Conservation (phyloP, 2,888 invertebrate species). For the Cheilosia pagana region DNA sequence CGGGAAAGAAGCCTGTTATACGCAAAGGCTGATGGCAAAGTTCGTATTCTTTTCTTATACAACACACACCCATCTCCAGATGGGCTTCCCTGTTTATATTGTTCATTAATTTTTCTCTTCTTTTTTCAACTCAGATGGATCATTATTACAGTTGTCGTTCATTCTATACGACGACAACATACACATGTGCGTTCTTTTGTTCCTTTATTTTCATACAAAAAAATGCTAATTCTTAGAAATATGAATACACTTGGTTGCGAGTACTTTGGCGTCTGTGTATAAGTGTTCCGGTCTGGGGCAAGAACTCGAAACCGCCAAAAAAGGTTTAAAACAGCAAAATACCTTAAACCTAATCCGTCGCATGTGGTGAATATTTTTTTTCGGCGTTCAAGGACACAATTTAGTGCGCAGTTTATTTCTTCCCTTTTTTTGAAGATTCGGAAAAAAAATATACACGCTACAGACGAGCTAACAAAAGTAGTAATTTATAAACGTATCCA, state of each 20-base stretch:
- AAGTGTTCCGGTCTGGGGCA: slow-evolving; percentile 67
- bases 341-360: slow-evolving; percentile 39
- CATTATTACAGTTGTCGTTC: slow-evolving; percentile 46
- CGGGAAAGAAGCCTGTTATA: slow-evolving; percentile 53
- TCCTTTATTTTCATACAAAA: slow-evolving; percentile 23
- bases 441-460: background rate
- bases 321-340: slow-evolving; percentile 25
- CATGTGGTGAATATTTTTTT: slow-evolving; percentile 10
- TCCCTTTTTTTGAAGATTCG: background rate
- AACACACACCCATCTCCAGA: slow-evolving; percentile 46
- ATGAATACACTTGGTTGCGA: slow-evolving; percentile 58
- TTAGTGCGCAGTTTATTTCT: slow-evolving; percentile 55
- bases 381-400: slow-evolving; percentile 65
- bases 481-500: slow-evolving; percentile 10
- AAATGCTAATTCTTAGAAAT: slow-evolving; percentile 68
- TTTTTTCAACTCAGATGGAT: slow-evolving; percentile 36
- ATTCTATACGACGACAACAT: slow-evolving; percentile 30
- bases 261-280: slow-evolving; percentile 58
- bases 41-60: slow-evolving; percentile 42
- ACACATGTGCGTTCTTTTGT: background rate
- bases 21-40: slow-evolving; percentile 36
- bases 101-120: slow-evolving; percentile 31
- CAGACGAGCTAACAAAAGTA: background rate
- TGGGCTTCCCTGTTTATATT: slow-evolving; percentile 59
- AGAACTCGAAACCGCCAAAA: slow-evolving; percentile 28